Evolutionary conservation across 1,140 invertebrate genomes (phyloP).

Genomic region (Nixonia krombeini): DNA sequence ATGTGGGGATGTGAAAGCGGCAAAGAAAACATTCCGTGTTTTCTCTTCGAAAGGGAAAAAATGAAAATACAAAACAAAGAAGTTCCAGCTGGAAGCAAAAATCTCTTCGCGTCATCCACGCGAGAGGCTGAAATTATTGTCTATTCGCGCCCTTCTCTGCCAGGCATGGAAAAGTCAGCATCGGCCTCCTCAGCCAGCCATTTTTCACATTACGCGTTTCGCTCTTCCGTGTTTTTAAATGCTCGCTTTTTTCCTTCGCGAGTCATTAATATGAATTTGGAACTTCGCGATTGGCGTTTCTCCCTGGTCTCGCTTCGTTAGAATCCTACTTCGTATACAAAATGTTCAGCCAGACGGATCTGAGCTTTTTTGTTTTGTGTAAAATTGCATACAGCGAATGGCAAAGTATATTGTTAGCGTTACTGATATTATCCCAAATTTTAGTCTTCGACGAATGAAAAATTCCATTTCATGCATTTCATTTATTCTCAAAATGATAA

Average conservation of each 20-base stretch:
- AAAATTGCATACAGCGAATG: no score
- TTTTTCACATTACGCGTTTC: slow-evolving; percentile 6
- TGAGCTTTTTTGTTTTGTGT: no score
- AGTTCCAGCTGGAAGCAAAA: slow-evolving; percentile 51
- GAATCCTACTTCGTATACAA: not conserved
- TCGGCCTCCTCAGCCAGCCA: slow-evolving; percentile 2
- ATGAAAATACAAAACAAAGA: slow-evolving; percentile 49
- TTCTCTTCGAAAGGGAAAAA: slow-evolving; percentile 8
- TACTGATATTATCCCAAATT: no score
- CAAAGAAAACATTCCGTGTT: slow-evolving; percentile 42
- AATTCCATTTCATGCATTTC: no score
- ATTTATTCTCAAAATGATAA: no score
- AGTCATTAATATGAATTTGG: slow-evolving; percentile 1
- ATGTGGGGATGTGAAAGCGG: slow-evolving; percentile 19
- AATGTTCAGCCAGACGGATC: not conserved
- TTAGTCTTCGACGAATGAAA: no score
- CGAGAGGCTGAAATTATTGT: slow-evolving; percentile 55
- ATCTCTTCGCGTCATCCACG: slow-evolving; percentile 37
- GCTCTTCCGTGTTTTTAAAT: not conserved
- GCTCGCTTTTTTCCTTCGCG: not conserved
- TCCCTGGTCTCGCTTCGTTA: not conserved
- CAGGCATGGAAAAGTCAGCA: slow-evolving; percentile 6
- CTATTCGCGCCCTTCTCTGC: slow-evolving; percentile 36
- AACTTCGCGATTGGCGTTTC: not conserved
- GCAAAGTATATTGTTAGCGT: no score